Percentiles rank a stretch among this genome's conserved stretches.
Evolutionary conservation across 2,888 invertebrate genomes (phyloP).

Genomic region (Pristionchus japonicus): DNA sequence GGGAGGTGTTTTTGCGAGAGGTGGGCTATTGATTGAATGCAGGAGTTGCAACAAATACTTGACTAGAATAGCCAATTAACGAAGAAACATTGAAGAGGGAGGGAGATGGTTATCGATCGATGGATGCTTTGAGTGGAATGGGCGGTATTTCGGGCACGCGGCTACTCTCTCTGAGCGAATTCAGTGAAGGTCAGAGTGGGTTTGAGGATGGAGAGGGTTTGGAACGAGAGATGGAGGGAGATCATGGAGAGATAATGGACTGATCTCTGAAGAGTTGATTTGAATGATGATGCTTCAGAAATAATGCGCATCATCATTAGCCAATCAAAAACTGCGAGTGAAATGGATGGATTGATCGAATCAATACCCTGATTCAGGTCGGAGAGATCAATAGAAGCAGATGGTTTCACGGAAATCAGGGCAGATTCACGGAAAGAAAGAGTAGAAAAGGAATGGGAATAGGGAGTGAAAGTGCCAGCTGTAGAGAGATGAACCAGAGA

Average conservation of each 20-base stretch:
- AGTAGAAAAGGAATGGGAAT: not conserved
- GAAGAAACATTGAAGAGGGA: not conserved
- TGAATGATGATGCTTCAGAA: not conserved
- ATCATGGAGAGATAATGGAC: not conserved
- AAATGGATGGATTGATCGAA: not conserved
- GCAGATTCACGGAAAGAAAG: not conserved
- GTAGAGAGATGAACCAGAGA: not conserved
- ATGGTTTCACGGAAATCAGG: not conserved
- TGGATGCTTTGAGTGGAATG: not conserved
- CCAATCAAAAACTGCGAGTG: not conserved
- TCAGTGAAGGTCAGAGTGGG: conserved; percentile 8
- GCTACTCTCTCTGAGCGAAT: not conserved
- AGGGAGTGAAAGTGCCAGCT: conserved; percentile 24
- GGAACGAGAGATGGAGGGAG: not conserved
- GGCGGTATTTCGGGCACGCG: not conserved
- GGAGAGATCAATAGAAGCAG: not conserved
- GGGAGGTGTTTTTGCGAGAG: not conserved
- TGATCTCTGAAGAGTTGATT: not conserved
- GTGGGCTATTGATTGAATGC: not conserved
- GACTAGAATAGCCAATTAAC: conserved; percentile 4
- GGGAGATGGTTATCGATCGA: not conserved
- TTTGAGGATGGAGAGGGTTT: not conserved
- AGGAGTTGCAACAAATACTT: conserved; percentile 2
- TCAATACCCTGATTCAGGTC: not conserved
- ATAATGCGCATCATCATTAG: not conserved